Base-by-base conservation (phyloP, 2,888 invertebrate genomes). In the Erebia aethiops region DNA sequence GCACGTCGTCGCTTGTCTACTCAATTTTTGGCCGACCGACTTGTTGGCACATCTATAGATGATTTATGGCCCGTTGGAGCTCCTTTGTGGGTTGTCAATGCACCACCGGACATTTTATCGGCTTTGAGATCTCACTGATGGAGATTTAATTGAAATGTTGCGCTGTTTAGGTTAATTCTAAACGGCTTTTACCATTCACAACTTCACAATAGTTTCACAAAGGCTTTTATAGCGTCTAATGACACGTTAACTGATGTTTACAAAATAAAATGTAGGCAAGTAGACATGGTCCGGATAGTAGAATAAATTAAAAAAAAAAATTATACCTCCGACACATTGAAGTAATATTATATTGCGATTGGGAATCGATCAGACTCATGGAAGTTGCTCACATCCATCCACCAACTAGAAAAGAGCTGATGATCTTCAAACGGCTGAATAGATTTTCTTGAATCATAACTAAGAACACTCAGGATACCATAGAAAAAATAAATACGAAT, bases 51-150 rank as follows among this genome's bases (percentile, higher is more conserved):
- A 21, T 62, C 46, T 62, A 46, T 49, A 21, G 62, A 62, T 14
- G 62, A 73, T 80, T 77, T 79, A 78, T 76, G 74, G 71, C 67
- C 74, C 74, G 70, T 77, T 73, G 74, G 76, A 73, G 72, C 74
- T 81, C 80, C 77, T 85, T 84, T 84, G 81, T 84, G 73, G 74
- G 79, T 83, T 80, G 80, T 88, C 86, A 85, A 87, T 87, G 81
- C 81, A 78, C 80, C 80, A 80, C 81, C 85, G 87, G 88, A 87
- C 88, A 88, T 87, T 89, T 88, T 87, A 90, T 91, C 91, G 79
- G 57, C 69, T 66, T 74, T 71, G 73, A 78, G 81, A 81, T 81
- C 79, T 86, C 82, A 79, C 76, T 76, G 79, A 81, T 78, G 79
- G 82, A 81, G 81, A 77, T 86, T 80, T 82, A 87, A 90, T 89